These are phyloP conservation scores for Trachelus tabidus DNA, from an alignment of 2,888 invertebrate genomes.

Conservation along the genomic window DNA sequence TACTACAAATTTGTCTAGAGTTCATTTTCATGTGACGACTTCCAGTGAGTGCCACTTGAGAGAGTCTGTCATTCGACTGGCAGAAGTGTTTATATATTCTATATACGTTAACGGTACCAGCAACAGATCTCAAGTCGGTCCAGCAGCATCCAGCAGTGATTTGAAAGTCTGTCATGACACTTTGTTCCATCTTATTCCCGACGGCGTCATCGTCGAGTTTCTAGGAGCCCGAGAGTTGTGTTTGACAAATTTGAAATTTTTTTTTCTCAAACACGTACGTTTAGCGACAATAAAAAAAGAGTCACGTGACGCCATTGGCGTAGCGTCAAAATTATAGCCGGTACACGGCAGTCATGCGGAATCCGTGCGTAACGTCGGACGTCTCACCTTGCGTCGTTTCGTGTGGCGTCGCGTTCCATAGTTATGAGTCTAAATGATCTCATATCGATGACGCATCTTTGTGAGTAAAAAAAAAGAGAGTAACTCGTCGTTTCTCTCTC, in stretches of 20 bases:
- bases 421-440: conserved; percentile 15
- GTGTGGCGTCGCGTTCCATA: background rate
- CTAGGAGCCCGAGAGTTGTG: background rate
- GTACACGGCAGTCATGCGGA: background rate
- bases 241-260: background rate
- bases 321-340: background rate
- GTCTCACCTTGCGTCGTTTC: background rate
- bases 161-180: background rate
- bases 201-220: background rate
- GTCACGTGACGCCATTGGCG: background rate
- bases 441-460: conserved; percentile 27
- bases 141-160: background rate
- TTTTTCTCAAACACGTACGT: background rate
- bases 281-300: background rate
- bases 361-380: background rate
- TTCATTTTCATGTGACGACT: background rate
- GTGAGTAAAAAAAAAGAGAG: conserved; percentile 19
- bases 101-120: background rate
- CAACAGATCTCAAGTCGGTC: background rate
- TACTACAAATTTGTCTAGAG: background rate
- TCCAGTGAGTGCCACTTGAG: background rate
- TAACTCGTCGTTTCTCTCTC: conserved; percentile 5
- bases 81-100: background rate
- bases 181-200: background rate
- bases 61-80: background rate